Evolutionary conservation across 2,113 vertebrate species (phyloP), one percentile per base, ranked within the genome.

Genomic region (Antidorcas marsupialis): DNA sequence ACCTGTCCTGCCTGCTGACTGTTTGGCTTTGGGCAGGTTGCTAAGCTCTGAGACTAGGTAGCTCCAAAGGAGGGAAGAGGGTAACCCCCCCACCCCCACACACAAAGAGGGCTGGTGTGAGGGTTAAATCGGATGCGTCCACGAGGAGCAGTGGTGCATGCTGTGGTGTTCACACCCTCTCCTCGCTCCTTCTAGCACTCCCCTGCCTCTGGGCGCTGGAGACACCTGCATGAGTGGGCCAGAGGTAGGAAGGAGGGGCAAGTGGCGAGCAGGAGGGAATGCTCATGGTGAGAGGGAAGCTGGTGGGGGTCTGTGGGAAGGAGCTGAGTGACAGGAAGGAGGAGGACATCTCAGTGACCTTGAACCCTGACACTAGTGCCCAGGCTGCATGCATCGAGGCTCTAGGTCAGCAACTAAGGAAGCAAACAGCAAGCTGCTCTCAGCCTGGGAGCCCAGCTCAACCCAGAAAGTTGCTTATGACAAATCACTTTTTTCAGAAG

Each of bases 111-210:
- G 21, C 45, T 12, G 12, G 78, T 76, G 27, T 36, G 81, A 89
- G 47, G 23, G 33, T 36, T 52, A 78, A 60, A 25, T 6, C 0
- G 19, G 9, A 4, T 23, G 25, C 7, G 55, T 7, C 2, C 7
- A 13, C 19, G 3, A 7, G 30, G 6, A 64, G 11, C 9, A 9
- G 19, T 0, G 14, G 19, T 10, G 17, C 3, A 0, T 16, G 1
- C 39, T 50, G 33, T 1, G 2, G 10, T 21, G 11, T 25, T 27
- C 5, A 2, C 17, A 1, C 16, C 6, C 36, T 16, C 16, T 9
- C 7, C 3, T 39, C 19, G 14, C 25, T 39, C 53, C 60, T 43
- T 23, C 36, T 4, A 15, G 0, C n/a, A 28, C 1, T 36, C 30
- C 17, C 55, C 53, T 59, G 27, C 30, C 23, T 83, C 62, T 52